Evolutionary conservation across 2,113 vertebrate species (phyloP), one percentile per base, ranked within the genome.

Genomic region (Heptranchias perlo): DNA sequence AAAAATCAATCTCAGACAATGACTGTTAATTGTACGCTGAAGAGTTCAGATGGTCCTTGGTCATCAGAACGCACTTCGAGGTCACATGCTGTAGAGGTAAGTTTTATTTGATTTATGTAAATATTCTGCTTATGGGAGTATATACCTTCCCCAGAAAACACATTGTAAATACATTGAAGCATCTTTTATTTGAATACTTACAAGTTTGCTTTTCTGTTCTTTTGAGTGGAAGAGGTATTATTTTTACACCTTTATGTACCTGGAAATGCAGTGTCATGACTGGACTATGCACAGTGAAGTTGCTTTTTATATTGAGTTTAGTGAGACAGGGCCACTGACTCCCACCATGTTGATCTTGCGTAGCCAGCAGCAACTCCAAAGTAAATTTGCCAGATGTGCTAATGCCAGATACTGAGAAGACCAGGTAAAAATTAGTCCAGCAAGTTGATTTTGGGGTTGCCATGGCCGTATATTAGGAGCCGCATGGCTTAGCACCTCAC

Each of bases 1-100:
- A 98, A 97, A 96, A 96, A 96, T 0, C 97, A 96, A 96, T 98
- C 97, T 64, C 96, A 96, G 18, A 52, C 96, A 23, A 96, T 96
- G 10, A 96, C 67, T 18, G 94, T 96, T 76, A 97, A 97, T 96
- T 96, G 94, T 44, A 94, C 96, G 7, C 94, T 96, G 5, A 78
- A 96, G 4, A 96, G 58, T 76, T 0, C n/a, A 1, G 11, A 25
- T 96, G 82, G 76, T 52, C 35, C n/a, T 96, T 95, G 89, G 28
- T 35, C 47, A 4, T 47, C 65, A 6, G 64, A 73, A 14, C 13
- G 21, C 73, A 58, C 94, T 0, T 82, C 96, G n/a, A 93, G 35
- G 5, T 95, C 54, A 13, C 96, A 47, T n/a, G 96, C 7, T 49
- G 96, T 92, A 78, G 96, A 97, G 97, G 97, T 98, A 96, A 96